A percentile compares a stretch with the other conserved stretches of the same genome.
Conservation (phyloP, 23 tunicate genomes). For the Diplosoma virens region DNA sequence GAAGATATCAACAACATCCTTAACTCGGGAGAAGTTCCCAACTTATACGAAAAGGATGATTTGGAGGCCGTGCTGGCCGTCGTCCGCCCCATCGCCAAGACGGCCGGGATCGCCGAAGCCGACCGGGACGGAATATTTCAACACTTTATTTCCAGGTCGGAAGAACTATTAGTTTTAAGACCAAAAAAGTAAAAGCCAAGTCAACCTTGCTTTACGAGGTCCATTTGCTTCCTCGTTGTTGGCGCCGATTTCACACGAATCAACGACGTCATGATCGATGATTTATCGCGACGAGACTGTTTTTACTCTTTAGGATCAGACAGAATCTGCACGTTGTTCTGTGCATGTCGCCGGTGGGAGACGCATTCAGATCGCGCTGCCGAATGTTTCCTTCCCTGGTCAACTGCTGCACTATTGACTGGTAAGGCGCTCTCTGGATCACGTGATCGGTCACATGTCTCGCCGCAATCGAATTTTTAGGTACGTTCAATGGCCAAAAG, state of each 20-base stretch:
- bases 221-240: too few relatives aligned
- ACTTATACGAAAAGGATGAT: constrained; percentile 92
- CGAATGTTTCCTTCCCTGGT: constrained; percentile 95
- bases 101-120: constrained; percentile 70
- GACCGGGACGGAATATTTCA: constrained; percentile 88
- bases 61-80: constrained; percentile 77
- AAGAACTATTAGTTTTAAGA: too few relatives aligned
- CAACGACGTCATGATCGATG: too few relatives aligned
- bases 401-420: constrained; percentile 94
- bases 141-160: constrained; percentile 86
- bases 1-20: constrained; percentile 97
- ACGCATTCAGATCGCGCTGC: constrained; percentile 84
- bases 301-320: constrained; percentile 53
- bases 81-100: constrained; percentile 77
- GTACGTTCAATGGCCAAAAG: constrained; percentile 93
- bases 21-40: constrained; percentile 96
- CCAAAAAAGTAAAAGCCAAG: too few relatives aligned
- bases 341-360: constrained; percentile 97
- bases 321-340: constrained; percentile 82
- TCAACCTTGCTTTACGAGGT: too few relatives aligned
- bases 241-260: too few relatives aligned
- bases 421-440: too few relatives aligned
- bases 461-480: too few relatives aligned
- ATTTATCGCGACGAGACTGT: too few relatives aligned
- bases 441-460: too few relatives aligned